Percentiles rank a stretch among this genome's conserved stretches.
Conservation (phyloP, 2,888 invertebrate genomes). For the Melanophora roralis region DNA sequence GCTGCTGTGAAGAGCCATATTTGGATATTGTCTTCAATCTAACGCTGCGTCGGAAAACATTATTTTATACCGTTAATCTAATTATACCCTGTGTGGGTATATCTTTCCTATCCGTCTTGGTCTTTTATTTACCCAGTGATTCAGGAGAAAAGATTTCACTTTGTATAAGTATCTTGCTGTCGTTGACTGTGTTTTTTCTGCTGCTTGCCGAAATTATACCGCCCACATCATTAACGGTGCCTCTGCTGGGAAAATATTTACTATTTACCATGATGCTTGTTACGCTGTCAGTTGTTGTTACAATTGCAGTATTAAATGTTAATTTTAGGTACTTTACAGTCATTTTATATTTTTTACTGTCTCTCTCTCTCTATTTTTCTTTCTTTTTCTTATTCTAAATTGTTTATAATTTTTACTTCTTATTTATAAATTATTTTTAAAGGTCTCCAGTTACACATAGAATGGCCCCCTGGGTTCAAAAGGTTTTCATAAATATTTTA, state of each 20-base stretch:
- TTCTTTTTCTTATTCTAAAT: not conserved
- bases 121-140: constrained; percentile 98
- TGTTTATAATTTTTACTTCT: not conserved
- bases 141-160: constrained; percentile 98
- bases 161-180: constrained; percentile 94
- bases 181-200: constrained; percentile 95
- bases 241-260: constrained; percentile 93
- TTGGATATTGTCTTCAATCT: constrained; percentile 99
- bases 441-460: constrained; percentile 94
- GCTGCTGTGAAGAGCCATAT: constrained; percentile 97
- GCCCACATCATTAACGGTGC: constrained; percentile 94
- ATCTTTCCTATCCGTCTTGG: constrained; percentile 96
- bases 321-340: constrained; percentile 83
- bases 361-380: not conserved
- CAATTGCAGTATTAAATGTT: constrained; percentile 94
- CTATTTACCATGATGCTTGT: constrained; percentile 97
- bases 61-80: constrained; percentile 98
- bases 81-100: constrained; percentile 98
- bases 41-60: constrained; percentile 93
- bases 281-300: constrained; percentile 93
- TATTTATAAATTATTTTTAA: no score
- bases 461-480: constrained; percentile 93
- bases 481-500: constrained; percentile 90
- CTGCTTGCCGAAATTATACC: constrained; percentile 96
- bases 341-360: constrained; percentile 36